phyloP scores from a whole-genome alignment of 2,113 vertebrate genomes.

The Cnemophilus loriae region DNA sequence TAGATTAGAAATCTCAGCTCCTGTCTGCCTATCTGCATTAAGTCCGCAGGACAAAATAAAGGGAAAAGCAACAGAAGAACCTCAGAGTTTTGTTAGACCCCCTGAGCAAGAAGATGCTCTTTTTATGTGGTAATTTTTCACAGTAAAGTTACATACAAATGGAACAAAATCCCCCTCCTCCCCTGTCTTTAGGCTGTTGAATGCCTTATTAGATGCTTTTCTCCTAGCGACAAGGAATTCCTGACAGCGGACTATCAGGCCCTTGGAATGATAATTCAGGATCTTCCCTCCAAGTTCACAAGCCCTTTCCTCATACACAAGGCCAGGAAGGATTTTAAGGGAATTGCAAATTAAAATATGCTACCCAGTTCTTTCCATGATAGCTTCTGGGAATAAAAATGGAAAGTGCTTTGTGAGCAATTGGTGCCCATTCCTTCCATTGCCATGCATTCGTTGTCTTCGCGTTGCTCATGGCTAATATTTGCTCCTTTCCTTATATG shows the following conservation, averaged over 20 bases:
- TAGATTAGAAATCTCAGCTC: background rate
- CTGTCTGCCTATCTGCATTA: background rate
- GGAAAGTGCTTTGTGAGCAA: background rate
- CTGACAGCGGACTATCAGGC: background rate
- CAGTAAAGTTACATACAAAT: background rate
- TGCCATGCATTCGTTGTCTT: background rate
- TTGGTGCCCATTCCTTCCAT: background rate
- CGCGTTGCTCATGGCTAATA: background rate
- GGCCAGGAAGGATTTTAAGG: background rate
- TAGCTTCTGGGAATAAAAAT: background rate
- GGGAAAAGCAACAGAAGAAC: background rate
- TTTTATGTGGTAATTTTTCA: slow-evolving; percentile 27
- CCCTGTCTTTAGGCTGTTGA: background rate
- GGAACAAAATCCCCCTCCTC: background rate
- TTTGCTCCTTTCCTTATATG: background rate
- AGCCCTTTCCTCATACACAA: background rate
- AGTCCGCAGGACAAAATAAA: background rate
- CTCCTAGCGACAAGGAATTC: background rate
- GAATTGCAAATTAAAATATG: background rate
- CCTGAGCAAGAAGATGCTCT: background rate
- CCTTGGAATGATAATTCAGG: background rate
- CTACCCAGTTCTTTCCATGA: background rate
- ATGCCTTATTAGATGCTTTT: background rate
- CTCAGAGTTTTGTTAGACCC: background rate
- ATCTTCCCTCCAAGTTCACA: background rate